phyloP scores from a whole-genome alignment of 2,797 vertebrate genomes.

The Spinus pinus region DNA sequence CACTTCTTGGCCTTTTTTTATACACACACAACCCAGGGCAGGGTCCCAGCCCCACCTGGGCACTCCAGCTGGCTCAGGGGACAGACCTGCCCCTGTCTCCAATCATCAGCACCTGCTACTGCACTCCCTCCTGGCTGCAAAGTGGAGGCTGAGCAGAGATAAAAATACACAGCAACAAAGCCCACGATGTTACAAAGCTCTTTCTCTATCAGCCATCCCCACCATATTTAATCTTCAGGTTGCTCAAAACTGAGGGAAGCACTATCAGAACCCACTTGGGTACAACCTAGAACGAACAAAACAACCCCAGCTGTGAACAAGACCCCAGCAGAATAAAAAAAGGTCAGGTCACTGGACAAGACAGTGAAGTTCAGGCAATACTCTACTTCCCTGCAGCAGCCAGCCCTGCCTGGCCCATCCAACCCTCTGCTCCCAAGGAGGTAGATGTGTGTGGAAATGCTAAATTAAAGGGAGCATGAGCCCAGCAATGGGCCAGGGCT shows the following conservation, averaged over 20 bases:
- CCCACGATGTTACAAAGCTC: rapidly evolving
- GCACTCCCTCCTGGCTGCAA: too few species aligned
- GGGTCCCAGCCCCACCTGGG: rapidly evolving
- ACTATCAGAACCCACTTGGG: neutral
- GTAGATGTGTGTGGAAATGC: neutral
- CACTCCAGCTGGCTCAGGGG: rapidly evolving
- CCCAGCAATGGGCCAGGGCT: neutral
- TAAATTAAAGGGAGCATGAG: neutral
- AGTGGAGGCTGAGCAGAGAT: rapidly evolving
- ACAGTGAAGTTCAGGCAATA: neutral
- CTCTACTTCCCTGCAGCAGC: neutral
- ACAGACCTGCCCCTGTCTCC: neutral
- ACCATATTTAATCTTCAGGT: rapidly evolving
- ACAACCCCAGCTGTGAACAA: neutral
- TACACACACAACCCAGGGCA: rapidly evolving
- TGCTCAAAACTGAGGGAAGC: neutral
- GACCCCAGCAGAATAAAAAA: neutral
- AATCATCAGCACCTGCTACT: neutral
- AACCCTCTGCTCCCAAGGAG: rapidly evolving
- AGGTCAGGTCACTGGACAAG: neutral
- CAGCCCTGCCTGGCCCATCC: neutral
- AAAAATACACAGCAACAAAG: rapidly evolving
- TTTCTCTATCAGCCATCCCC: neutral
- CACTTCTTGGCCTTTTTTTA: neutral
- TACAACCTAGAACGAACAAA: neutral